phyloP scores from a whole-genome alignment of 2,888 invertebrate species.

The Alviniconcha strummeri region DNA sequence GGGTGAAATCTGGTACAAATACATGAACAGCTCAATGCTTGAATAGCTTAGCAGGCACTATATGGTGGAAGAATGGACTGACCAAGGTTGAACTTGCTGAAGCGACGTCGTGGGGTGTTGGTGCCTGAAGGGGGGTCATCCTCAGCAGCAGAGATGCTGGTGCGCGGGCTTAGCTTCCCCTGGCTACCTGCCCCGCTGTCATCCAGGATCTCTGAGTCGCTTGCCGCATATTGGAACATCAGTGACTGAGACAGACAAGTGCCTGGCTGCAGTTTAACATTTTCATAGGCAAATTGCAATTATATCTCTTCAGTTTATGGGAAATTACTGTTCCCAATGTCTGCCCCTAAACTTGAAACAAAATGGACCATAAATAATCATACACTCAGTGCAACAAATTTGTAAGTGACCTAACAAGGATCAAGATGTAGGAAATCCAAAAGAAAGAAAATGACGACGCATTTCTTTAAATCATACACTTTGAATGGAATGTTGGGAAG shows the following conservation, averaged over 20 bases:
- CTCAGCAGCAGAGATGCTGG: conserved; percentile 67
- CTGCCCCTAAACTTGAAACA: too few relatives aligned
- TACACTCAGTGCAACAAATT: not conserved
- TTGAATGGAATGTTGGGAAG: too few relatives aligned
- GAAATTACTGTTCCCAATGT: too few relatives aligned
- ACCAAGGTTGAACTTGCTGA: conserved; percentile 74
- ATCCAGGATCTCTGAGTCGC: conserved; percentile 70
- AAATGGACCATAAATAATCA: too few relatives aligned
- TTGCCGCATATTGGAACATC: conserved; percentile 65
- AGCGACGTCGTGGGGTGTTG: conserved; percentile 71
- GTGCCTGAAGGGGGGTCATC: conserved; percentile 67
- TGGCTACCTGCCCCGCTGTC: conserved; percentile 45
- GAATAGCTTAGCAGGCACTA: too few relatives aligned
- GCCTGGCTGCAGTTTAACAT: not conserved
- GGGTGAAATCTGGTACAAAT: too few relatives aligned
- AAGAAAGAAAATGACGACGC: too few relatives aligned
- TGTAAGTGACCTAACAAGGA: too few relatives aligned
- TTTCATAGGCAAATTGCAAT: not conserved
- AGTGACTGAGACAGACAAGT: conserved; percentile 43
- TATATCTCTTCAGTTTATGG: not conserved
- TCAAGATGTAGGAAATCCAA: too few relatives aligned
- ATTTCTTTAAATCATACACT: too few relatives aligned
- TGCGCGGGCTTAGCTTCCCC: conserved; percentile 63
- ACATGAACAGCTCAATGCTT: too few relatives aligned
- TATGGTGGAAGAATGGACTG: not conserved